A percentile compares a stretch with the other conserved stretches of the same genome.
Conservation (phyloP, 2,888 invertebrate genomes). For the Criorhina ranunculi region DNA sequence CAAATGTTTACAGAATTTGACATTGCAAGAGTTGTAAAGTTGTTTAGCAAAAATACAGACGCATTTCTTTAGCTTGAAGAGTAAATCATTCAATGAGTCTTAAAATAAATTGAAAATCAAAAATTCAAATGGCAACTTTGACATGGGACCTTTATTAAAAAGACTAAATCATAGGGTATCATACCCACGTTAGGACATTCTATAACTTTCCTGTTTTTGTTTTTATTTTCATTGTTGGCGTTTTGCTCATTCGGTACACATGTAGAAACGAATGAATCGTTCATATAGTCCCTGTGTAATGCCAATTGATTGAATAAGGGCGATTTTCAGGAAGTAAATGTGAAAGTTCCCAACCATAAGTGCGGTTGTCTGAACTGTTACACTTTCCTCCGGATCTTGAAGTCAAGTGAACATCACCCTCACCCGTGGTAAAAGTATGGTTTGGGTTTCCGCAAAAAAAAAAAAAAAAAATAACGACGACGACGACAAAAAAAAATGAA, state of each 20-base stretch:
- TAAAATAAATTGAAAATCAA: no score
- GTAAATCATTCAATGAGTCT: no score
- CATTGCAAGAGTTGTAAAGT: no score
- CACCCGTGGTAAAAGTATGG: slow-evolving; percentile 14
- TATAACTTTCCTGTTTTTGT: neutral
- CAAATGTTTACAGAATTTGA: no score
- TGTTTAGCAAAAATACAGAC: no score
- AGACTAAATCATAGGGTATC: slow-evolving; percentile 23
- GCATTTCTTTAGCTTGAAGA: no score
- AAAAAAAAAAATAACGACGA: slow-evolving; percentile 16
- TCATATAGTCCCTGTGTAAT: slow-evolving; percentile 50
- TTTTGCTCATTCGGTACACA: slow-evolving; percentile 51
- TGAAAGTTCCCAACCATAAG: slow-evolving; percentile 72
- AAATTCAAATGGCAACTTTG: neutral
- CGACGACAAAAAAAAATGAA: slow-evolving; percentile 44
- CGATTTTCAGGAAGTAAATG: slow-evolving; percentile 74
- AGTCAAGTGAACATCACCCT: slow-evolving; percentile 72
- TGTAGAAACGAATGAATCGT: slow-evolving; percentile 54
- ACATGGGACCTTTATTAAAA: neutral
- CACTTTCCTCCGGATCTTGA: slow-evolving; percentile 74
- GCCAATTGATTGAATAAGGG: slow-evolving; percentile 76
- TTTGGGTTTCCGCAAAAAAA: slow-evolving; percentile 23
- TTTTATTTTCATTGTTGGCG: slow-evolving; percentile 4
- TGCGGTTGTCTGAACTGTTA: slow-evolving; percentile 76
- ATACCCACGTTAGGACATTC: neutral